These are phyloP conservation scores for Emberiza fucata DNA, from an alignment of 2,113 vertebrate genomes.

Conservation along the genomic window DNA sequence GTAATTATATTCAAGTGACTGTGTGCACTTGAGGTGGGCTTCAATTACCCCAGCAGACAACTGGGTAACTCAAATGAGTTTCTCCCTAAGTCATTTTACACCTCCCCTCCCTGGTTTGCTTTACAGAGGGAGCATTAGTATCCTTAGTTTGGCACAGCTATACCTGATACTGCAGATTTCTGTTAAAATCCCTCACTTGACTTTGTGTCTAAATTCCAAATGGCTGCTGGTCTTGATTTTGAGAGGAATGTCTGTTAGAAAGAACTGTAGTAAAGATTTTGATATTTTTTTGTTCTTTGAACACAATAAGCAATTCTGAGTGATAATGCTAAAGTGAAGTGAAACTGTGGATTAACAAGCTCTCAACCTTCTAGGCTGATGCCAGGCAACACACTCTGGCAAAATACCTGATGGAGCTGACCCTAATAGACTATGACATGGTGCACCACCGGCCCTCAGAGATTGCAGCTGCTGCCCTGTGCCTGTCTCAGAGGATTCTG, in stretches of 20 bases:
- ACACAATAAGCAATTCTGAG: background rate
- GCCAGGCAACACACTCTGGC: constrained; percentile 86
- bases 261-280: background rate
- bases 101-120: accelerated
- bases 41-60: background rate
- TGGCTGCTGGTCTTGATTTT: background rate
- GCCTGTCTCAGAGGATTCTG: constrained; percentile 85
- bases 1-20: background rate
- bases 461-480: constrained; percentile 85
- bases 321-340: background rate
- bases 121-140: background rate
- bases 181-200: background rate
- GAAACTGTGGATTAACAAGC: background rate
- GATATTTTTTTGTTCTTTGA: background rate
- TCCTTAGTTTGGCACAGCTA: background rate
- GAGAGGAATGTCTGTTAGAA: background rate
- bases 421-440: constrained; percentile 91
- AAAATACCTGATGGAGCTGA: constrained; percentile 94
- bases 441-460: constrained; percentile 88
- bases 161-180: background rate
- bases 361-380: constrained; percentile 75
- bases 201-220: background rate
- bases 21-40: background rate
- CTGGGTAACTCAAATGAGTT: background rate
- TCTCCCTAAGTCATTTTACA: background rate